Conservation (phyloP, 2,797 vertebrate species). For the Bovichtus diacanthus region DNA sequence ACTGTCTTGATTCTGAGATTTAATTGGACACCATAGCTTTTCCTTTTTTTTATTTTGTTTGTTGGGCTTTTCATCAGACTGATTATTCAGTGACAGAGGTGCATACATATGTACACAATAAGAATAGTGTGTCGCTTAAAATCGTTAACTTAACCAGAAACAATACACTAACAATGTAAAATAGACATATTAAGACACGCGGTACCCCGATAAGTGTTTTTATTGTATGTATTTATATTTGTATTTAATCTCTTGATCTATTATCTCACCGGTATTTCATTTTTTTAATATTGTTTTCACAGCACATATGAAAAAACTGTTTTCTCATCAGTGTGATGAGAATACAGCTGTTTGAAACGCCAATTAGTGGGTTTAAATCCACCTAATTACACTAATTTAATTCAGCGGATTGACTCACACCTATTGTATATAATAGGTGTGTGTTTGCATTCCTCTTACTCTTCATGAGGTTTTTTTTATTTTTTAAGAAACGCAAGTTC, state of each 20-base stretch:
- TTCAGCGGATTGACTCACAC: slow-evolving; percentile 14
- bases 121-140: background rate
- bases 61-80: background rate
- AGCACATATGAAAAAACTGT: too few species aligned
- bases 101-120: background rate
- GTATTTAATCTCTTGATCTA: background rate
- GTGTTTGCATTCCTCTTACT: background rate
- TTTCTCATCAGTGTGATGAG: background rate
- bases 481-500: background rate
- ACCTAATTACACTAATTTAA: background rate
- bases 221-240: too few species aligned
- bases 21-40: background rate
- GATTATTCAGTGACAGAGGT: background rate
- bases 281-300: background rate
- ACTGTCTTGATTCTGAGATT: background rate
- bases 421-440: background rate
- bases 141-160: background rate
- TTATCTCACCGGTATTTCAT: background rate
- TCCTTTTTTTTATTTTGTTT: background rate
- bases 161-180: background rate
- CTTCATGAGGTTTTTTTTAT: background rate
- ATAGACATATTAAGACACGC: background rate
- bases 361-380: background rate
- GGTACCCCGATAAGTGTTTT: background rate
- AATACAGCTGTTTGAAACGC: background rate